A percentile compares a stretch with the other conserved stretches of the same genome.
These are phyloP conservation scores for Astyanax mexicanus DNA, from an alignment of 2,797 vertebrate species.

Conservation along the genomic window DNA sequence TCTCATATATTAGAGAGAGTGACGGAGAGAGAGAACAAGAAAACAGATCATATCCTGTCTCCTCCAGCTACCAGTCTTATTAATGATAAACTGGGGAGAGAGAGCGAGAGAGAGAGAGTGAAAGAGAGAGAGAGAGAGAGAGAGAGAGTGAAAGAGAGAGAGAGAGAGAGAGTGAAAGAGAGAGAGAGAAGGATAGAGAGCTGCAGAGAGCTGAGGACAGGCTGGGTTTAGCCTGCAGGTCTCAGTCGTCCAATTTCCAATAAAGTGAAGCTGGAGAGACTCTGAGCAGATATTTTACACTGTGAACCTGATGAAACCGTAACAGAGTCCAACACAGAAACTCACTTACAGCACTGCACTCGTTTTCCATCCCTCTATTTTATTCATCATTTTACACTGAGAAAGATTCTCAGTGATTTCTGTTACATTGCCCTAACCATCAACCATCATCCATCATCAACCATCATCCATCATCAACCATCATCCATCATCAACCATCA, in stretches of 20 bases:
- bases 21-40: background rate
- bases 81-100: conserved; percentile 27
- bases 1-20: background rate
- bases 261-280: conserved; percentile 74
- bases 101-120: conserved; percentile 9
- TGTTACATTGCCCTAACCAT: no score
- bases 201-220: no score
- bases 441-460: no score
- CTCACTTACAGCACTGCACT: background rate
- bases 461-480: no score
- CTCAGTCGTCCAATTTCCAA: conserved; percentile 76
- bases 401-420: no score
- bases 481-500: no score
- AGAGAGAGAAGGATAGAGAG: no score
- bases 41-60: conserved; percentile 30
- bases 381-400: background rate
- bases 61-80: conserved; percentile 38
- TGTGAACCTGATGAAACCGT: conserved; percentile 57
- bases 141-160: conserved; percentile 33
- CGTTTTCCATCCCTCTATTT: background rate
- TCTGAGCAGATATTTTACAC: conserved; percentile 60
- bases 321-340: conserved; percentile 35
- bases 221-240: conserved; percentile 48
- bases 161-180: conserved; percentile 25
- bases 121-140: background rate